Base-by-base conservation (phyloP, 2,888 invertebrate species). In the Drosophila borealis region DNA sequence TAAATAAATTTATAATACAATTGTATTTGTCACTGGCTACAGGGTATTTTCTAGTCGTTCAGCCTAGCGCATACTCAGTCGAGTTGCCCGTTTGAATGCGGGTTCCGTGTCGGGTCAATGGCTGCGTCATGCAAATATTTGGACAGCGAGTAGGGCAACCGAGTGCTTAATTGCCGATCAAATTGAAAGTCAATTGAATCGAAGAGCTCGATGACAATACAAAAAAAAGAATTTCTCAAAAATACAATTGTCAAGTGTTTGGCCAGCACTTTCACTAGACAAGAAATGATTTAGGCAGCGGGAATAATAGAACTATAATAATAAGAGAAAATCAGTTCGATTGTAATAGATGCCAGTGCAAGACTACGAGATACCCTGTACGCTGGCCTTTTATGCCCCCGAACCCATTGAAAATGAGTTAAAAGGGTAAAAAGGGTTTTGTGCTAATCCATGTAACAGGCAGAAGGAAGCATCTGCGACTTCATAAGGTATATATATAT, bases 71-170 rank as follows among this genome's bases (percentile, higher is more conserved):
- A 13, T 49, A 8, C 9, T 6, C 46, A 46, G 2, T 29, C 5
- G 14, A 29, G 21, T 39, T 51, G 49, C 5, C 37, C 37, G n/a
- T n/a, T 37, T 37, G 37, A 37, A 37, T 37, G 37, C 37, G 37
- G 37, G 37, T 19, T 41, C 53, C 61, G 17, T 41, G 54, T 56
- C 59, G 82, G 87, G 61, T 76, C 78, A 80, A 80, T 77, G 77
- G 50, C 68, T 68, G 64, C 41, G 41, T 33, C 61, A 84, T 74
- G 81, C 66, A 61, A 80, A 80, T 82, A 76, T 65, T 70, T 67
- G 60, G 61, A 66, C 63, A 73, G 54, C 44, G 17, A 11, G n/a
- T 25, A 17, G 39, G 51, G 57, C 13, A 17, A 11, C 19, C 59
- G 9, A 37, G 51, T 42, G 67, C 54, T 62, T 67, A 74, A 74